Base-by-base conservation (phyloP, 23 tunicate genomes). In the Botrylloides violaceus region DNA sequence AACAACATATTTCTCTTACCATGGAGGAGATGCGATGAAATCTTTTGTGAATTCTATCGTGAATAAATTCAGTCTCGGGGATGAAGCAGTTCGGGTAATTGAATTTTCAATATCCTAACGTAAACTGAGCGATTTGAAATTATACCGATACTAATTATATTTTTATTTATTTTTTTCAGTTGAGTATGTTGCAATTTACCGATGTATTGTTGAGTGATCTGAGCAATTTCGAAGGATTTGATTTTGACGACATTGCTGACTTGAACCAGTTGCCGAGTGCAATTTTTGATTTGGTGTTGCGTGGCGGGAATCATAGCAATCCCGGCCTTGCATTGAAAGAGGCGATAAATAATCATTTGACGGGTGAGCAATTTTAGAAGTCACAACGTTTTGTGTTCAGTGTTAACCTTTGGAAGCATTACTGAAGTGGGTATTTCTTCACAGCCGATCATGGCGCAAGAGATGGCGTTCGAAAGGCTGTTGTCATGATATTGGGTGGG, bases 391-490 rank as follows among this genome's bases (percentile, higher is more conserved):
- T n/a, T n/a, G n/a, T n/a, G n/a, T 49, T n/a, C n/a, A 49, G 58
- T 49, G 58, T 19, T 48, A n/a, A n/a, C n/a, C n/a, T n/a, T n/a
- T n/a, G n/a, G n/a, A n/a, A n/a, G n/a, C n/a, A n/a, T 43, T 43
- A 15, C 15, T 43, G 53, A 43, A 43, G 15, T 9, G 9, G 15
- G 15, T 7, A 43, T 43, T 7, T 43, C 9, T 43, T 43, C 53
- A 7, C 65, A 60, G 65, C 65, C n/a, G 65, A 25, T 60, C 65
- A 60, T 23, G 65, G 65, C n/a, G 65, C 65, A 20, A 25, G 65
- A 25, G 29, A 25, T 23, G 65, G 65, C 19, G 26, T 27, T 18
- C 28, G 29, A n/a, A 60, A 60, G n/a, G 65, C 65, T 23, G 65
- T 60, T 18, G 65, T 60, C n/a, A 20, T 60, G 65, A 22, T 60